Base-by-base conservation (phyloP, 2,113 vertebrate species). In the Xerus inauris region DNA sequence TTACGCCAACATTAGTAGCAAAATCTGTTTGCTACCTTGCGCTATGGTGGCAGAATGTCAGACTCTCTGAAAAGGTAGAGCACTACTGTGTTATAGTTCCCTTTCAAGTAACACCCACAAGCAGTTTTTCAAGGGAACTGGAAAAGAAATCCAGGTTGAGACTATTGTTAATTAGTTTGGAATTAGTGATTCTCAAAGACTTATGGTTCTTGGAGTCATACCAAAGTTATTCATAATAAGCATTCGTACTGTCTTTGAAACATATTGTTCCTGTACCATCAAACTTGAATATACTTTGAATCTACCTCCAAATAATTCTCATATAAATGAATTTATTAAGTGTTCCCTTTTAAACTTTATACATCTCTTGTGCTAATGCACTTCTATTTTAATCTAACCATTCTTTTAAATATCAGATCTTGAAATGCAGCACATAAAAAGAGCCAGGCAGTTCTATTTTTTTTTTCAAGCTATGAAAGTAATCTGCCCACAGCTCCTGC, bases 141-240 rank as follows among this genome's bases (percentile, higher is more conserved):
- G 75, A 80, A 94, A 91, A 89, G 65, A 91, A 97, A 75, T 93
- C n/a, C 26, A 89, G 42, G n/a, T 80, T 94, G 69, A 83, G 71
- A 76, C 24, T 77, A 88, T 83, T 95, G 54, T 92, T 97, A 96
- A 95, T 90, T 95, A 73, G 32, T 54, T 94, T 94, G 87, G 45
- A 94, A 94, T 96, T 64, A 97, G 80, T 86, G 75, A 87, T 71
- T 89, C 40, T 94, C 79, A 62, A 94, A 97, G 95, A 81, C 30
- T 57, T 87, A 89, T 77, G 20, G 79, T 86, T 91, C 85, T 96
- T 95, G 59, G 79, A 91, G 16, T 91, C 45, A 87, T 77, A 84
- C 57, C 92, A 93, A 47, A 89, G 91, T 76, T 97, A 84, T 87
- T 91, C 0, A 86, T 67, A 95, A 94, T 40, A 94, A 94, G 77